A percentile compares a stretch with the other conserved stretches of the same genome.
Conservation (phyloP, 2,888 invertebrate genomes). For the Lamellibrachia columna region DNA sequence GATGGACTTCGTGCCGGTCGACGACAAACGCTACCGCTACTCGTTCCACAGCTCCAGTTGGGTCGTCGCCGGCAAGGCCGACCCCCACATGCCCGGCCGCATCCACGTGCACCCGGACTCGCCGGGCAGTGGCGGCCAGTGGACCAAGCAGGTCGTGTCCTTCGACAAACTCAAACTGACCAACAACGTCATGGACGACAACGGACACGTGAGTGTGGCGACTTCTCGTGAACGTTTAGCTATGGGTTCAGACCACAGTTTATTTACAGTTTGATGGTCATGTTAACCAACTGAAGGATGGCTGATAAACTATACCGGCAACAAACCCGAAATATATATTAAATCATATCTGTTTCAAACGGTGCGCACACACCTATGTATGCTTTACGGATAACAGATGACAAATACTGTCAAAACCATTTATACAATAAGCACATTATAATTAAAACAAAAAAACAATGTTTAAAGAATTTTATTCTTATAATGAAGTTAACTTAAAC, state of each 20-base stretch:
- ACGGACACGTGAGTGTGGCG: slow-evolving; percentile 85
- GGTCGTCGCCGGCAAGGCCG: slow-evolving; percentile 68
- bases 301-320: too few species aligned
- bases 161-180: slow-evolving; percentile 97
- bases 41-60: slow-evolving; percentile 76
- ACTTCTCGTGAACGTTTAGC: background rate
- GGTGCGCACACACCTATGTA: too few species aligned
- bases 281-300: too few species aligned
- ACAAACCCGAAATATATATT: too few species aligned
- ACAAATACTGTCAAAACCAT: too few species aligned
- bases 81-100: slow-evolving; percentile 85
- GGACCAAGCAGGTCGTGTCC: slow-evolving; percentile 96
- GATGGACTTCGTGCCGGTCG: slow-evolving; percentile 94
- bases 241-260: background rate
- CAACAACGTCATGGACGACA: slow-evolving; percentile 95
- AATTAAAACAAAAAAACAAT: too few species aligned
- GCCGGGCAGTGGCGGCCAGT: slow-evolving; percentile 90
- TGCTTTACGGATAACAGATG: too few species aligned
- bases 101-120: slow-evolving; percentile 98
- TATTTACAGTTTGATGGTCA: too few species aligned
- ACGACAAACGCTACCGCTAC: slow-evolving; percentile 95
- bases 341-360: too few species aligned
- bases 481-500: too few species aligned
- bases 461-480: too few species aligned
- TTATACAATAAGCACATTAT: too few species aligned